Conservation (phyloP, 2,797 vertebrate genomes). For the Hypotaenidia philippensis region DNA sequence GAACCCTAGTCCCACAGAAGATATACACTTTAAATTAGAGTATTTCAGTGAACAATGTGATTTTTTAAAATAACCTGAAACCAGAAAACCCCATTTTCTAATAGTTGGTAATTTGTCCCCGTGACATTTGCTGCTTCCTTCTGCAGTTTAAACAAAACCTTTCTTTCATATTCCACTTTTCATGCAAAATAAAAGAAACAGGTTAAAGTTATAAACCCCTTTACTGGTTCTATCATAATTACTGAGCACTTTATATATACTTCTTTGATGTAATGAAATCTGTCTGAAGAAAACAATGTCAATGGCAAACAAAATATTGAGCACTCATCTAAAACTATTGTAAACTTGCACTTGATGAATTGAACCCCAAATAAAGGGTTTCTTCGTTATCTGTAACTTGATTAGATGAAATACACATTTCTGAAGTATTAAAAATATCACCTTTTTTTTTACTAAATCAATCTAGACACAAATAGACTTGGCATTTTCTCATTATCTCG, state of each 20-base stretch:
- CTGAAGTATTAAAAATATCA: not conserved
- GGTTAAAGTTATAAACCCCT: not conserved
- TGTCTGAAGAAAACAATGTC: not conserved
- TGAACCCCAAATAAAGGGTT: accelerated
- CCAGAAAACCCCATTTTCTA: not conserved
- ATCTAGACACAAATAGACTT: not conserved
- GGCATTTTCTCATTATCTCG: not conserved
- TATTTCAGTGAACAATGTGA: not conserved
- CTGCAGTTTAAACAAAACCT: not conserved
- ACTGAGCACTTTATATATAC: not conserved
- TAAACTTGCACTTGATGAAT: not conserved
- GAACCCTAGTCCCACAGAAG: not conserved
- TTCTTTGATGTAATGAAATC: not conserved
- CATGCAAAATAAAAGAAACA: not conserved
- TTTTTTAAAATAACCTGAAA: not conserved
- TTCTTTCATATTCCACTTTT: not conserved
- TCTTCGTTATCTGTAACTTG: not conserved
- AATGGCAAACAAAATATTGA: not conserved
- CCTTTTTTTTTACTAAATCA: not conserved
- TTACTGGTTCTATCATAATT: not conserved
- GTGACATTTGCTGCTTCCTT: not conserved
- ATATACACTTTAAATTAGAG: not conserved
- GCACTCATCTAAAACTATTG: not conserved
- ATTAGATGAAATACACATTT: not conserved
- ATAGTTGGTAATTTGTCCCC: not conserved